These are phyloP conservation scores for Maccullochella peelii DNA, from an alignment of 2,113 vertebrate genomes.

Conservation along the genomic window DNA sequence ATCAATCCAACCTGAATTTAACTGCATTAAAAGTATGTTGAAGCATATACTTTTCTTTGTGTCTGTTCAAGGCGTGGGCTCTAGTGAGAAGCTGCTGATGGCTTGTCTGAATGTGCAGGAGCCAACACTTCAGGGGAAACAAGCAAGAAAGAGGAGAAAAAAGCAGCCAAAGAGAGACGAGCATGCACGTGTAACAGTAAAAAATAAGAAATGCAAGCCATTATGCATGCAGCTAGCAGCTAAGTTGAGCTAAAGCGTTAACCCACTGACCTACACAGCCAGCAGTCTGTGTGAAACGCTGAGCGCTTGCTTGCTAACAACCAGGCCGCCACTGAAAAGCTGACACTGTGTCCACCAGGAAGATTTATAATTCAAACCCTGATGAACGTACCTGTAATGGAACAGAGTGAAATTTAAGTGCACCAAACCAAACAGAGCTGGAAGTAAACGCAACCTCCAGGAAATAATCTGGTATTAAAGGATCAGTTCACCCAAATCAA, in stretches of 20 bases:
- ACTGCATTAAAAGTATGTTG: neutral
- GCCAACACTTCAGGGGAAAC: constrained; percentile 24
- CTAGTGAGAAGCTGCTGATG: constrained; percentile 3
- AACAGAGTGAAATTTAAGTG: constrained; percentile 16
- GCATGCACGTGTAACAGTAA: constrained; percentile 28
- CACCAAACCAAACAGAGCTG: neutral
- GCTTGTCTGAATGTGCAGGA: constrained; percentile 24
- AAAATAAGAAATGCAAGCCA: constrained; percentile 32
- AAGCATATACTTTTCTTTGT: neutral
- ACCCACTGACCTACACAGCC: constrained; percentile 73
- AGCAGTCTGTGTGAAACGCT: constrained; percentile 36
- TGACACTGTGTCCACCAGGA: constrained; percentile 31
- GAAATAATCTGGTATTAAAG: neutral
- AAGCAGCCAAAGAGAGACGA: neutral
- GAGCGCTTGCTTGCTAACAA: constrained; percentile 7
- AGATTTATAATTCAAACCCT: constrained; percentile 42
- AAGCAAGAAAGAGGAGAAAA: neutral
- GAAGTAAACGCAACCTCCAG: neutral
- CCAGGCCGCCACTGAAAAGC: constrained; percentile 19
- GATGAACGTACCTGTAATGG: constrained; percentile 23
- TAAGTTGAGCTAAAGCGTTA: constrained; percentile 56
- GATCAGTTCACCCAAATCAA: neutral
- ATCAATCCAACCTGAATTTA: neutral
- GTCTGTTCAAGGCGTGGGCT: neutral
- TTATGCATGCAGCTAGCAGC: constrained; percentile 43